phyloP scores from a whole-genome alignment of 2,113 vertebrate genomes.

The Delphinapterus leucas region DNA sequence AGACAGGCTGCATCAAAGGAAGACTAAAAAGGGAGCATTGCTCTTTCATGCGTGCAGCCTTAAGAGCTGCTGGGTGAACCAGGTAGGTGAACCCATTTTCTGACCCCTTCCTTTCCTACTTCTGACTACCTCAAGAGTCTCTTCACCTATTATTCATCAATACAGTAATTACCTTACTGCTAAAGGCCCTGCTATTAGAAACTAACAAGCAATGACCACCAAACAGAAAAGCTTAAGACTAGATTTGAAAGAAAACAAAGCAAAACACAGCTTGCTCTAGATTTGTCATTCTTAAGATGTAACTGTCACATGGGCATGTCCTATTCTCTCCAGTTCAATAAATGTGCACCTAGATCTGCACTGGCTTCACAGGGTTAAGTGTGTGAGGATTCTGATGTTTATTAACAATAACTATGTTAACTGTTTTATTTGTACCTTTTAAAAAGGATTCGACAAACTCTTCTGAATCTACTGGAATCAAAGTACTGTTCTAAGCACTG shows the following conservation, averaged over 20 bases:
- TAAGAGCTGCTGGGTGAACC: neutral
- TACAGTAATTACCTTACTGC: neutral
- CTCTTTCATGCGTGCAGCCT: neutral
- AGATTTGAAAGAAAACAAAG: neutral
- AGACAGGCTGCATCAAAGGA: neutral
- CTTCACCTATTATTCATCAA: neutral
- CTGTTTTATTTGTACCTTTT: neutral
- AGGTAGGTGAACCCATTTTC: neutral
- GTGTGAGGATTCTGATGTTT: neutral
- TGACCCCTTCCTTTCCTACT: neutral
- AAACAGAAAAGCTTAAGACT: conserved; percentile 1
- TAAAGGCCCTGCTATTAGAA: neutral
- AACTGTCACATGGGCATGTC: neutral
- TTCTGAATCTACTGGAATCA: neutral
- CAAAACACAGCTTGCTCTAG: neutral
- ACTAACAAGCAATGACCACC: neutral
- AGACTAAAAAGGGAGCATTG: neutral
- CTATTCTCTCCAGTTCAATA: neutral
- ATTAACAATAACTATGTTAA: neutral
- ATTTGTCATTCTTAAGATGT: neutral
- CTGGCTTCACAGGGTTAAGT: neutral
- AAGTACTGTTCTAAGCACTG: neutral
- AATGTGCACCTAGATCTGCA: neutral
- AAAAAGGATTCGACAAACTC: conserved; percentile 1
- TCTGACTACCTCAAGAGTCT: neutral